Percentiles rank a stretch among this genome's conserved stretches.
Conservation (phyloP, 2,797 vertebrate species). For the Phataginus tetradactyla region DNA sequence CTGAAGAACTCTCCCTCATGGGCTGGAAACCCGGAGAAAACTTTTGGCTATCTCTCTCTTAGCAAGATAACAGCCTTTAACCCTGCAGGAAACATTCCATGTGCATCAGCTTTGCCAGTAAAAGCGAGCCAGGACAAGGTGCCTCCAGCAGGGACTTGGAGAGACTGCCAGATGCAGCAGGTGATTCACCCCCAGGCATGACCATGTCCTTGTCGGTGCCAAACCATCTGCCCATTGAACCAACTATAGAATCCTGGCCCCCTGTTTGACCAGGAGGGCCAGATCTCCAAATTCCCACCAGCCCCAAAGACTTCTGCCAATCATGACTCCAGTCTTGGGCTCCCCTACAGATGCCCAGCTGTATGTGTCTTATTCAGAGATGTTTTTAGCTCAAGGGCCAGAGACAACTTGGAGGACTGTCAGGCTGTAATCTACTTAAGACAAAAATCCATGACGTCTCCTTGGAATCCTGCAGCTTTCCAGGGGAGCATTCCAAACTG, state of each 20-base stretch:
- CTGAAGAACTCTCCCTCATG: slow-evolving; percentile 28
- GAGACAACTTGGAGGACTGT: slow-evolving; percentile 76
- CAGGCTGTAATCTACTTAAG: slow-evolving; percentile 74
- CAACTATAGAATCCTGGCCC: not conserved
- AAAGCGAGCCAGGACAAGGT: slow-evolving; percentile 26
- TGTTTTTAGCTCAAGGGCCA: slow-evolving; percentile 77
- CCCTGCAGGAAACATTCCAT: slow-evolving; percentile 53
- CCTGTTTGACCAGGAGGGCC: not conserved
- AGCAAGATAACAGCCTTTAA: slow-evolving; percentile 63
- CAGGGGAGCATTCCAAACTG: slow-evolving; percentile 80
- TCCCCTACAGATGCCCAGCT: slow-evolving; percentile 55
- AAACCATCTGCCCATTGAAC: not conserved
- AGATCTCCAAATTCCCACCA: slow-evolving; percentile 21
- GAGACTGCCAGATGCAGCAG: slow-evolving; percentile 26
- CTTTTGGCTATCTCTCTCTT: slow-evolving; percentile 27
- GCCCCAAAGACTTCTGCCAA: slow-evolving; percentile 54
- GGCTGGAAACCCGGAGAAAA: slow-evolving; percentile 55
- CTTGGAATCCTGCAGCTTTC: slow-evolving; percentile 82
- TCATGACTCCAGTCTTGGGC: slow-evolving; percentile 63
- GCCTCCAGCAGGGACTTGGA: not conserved
- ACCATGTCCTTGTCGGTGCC: not conserved
- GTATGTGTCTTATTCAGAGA: slow-evolving; percentile 49
- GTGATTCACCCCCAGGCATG: slow-evolving; percentile 35
- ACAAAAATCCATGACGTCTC: slow-evolving; percentile 83
- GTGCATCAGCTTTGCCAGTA: slow-evolving; percentile 45